These are phyloP conservation scores for Bradypodion ventrale DNA, from an alignment of 2,797 vertebrate genomes.

Conservation along the genomic window DNA sequence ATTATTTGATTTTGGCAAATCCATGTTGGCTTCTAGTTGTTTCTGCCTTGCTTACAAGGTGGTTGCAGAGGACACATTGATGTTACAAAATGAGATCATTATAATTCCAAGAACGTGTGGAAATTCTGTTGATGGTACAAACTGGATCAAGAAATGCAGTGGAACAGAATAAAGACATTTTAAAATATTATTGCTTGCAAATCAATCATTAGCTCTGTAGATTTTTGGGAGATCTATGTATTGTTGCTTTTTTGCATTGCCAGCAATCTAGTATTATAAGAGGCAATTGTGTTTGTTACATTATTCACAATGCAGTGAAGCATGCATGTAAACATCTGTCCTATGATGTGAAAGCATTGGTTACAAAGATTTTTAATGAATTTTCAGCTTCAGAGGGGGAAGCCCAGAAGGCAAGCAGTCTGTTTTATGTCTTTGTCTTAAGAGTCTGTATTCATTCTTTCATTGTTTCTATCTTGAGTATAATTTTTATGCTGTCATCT, in stretches of 20 bases:
- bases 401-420: conserved; percentile 36
- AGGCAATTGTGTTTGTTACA: conserved; percentile 61
- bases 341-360: conserved; percentile 18
- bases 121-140: conserved; percentile 5
- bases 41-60: no score
- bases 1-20: no score
- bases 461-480: background rate
- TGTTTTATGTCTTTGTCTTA: conserved; percentile 18
- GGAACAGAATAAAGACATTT: background rate
- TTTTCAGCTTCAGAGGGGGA: conserved; percentile 36
- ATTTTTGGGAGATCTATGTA: conserved; percentile 15
- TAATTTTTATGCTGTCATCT: conserved; percentile 13
- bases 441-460: conserved; percentile 14
- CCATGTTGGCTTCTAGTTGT: no score
- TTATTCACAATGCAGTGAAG: conserved; percentile 64
- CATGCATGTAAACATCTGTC: conserved; percentile 68
- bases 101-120: background rate
- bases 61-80: conserved; percentile 6
- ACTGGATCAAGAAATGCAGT: background rate
- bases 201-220: conserved; percentile 30
- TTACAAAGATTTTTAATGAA: conserved; percentile 55
- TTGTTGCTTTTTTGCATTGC: conserved; percentile 46
- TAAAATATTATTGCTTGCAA: background rate
- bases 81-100: conserved; percentile 17
- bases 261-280: conserved; percentile 55